Conservation (phyloP, 2,113 vertebrate species). For the Edolisoma coerulescens region DNA sequence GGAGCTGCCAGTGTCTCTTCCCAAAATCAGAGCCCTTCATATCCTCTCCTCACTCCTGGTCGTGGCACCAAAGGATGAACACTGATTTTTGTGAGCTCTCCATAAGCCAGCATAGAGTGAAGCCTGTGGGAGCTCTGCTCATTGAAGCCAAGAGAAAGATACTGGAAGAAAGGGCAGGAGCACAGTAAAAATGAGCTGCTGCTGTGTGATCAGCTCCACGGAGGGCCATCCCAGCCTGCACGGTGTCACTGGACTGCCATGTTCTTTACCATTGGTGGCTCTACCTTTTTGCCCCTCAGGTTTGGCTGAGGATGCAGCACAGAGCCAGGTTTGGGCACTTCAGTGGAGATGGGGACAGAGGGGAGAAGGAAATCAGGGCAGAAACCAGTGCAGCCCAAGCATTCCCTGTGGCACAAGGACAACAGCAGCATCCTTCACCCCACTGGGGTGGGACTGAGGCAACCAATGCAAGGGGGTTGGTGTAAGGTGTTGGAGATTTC, state of each 20-base stretch:
- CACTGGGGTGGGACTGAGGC: neutral
- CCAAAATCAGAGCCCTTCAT: neutral
- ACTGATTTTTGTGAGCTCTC: neutral
- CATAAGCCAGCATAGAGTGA: neutral
- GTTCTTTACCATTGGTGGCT: neutral
- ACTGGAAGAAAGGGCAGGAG: neutral
- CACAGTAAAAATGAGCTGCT: neutral
- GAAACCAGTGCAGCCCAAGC: neutral
- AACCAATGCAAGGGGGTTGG: accelerated
- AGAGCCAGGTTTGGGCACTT: neutral
- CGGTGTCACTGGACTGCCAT: accelerated
- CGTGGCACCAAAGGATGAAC: accelerated
- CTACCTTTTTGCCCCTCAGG: neutral
- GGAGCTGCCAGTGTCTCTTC: neutral
- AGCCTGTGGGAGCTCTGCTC: neutral
- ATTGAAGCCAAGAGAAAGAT: neutral
- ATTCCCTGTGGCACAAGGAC: neutral
- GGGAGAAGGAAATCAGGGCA: neutral
- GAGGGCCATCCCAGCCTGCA: neutral
- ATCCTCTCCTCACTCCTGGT: neutral
- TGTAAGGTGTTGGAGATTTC: neutral
- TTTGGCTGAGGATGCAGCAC: neutral
- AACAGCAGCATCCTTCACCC: neutral
- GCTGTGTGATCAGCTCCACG: neutral
- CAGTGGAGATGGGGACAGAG: neutral